Evolutionary conservation across 2,113 vertebrate genomes (phyloP), one percentile per base, ranked within the genome.

Genomic region (Platichthys flesus): DNA sequence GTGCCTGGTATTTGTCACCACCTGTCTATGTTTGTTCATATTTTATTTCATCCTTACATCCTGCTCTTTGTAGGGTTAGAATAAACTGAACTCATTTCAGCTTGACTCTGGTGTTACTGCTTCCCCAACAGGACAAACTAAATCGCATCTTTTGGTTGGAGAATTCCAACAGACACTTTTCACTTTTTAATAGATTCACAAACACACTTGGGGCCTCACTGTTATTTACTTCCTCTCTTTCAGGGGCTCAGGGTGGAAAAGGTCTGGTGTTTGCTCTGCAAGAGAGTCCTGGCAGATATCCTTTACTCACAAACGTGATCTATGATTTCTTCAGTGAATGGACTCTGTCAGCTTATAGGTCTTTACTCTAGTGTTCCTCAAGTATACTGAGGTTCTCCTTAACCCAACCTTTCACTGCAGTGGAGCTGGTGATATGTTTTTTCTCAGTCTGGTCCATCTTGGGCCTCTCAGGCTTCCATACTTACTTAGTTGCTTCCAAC

Each of bases 391-490:
- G 18, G 16, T 47, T 78, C 4, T 95, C 96, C 96, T 98, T 99
- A 88, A 98, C 95, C 62, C 42, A 7, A 1, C 51, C 0, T 51
- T 73, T 67, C 90, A 99, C 96, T 59, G 95, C 97, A 59, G 92
- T 99, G 88, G 97, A 99, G 91, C 87, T 98, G 91, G 95, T 97
- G 77, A 94, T 99, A 47, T 99, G 97, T 84, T 99, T 99, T 90
- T 97, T 99, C 93, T 98, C 97, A 62, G 95, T 99, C 84, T 99
- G 97, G 97, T 97, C 96, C 74, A 99, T 99, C 92, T 91, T 99
- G 93, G 97, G 97, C 93, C 97, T 99, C 93, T 98, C 97, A 88
- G 97, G 97, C 94, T 99, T 99, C 93, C 97, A 99, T 92, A 99
- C 97, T 9, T 99, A 99, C 1, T 95, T 99, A 74, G 95, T 99